Conservation (phyloP, 53 echinoderm and acorn worm genomes). For the Hippasteria phrygiana region DNA sequence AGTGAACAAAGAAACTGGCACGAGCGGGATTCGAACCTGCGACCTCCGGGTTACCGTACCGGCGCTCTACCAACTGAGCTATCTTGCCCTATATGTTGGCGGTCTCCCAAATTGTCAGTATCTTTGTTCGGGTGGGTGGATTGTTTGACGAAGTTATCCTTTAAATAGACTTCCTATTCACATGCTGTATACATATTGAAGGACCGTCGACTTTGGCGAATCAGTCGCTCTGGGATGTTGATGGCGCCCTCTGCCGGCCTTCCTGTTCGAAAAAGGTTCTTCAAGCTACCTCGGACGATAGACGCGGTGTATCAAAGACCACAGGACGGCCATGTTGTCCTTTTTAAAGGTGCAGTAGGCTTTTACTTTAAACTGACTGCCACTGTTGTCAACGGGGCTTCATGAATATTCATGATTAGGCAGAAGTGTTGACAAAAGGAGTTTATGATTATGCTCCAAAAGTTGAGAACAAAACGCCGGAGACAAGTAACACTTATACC, state of each 20-base stretch:
- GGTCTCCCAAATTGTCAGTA: too few relatives aligned
- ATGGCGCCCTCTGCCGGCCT: constrained; percentile 75
- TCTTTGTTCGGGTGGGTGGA: too few relatives aligned
- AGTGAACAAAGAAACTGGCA: too few relatives aligned
- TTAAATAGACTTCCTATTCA: not conserved
- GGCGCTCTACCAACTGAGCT: too few relatives aligned
- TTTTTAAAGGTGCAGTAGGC: constrained; percentile 76
- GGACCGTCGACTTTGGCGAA: constrained; percentile 84
- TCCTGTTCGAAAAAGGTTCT: constrained; percentile 70
- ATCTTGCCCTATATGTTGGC: too few relatives aligned
- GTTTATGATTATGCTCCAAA: too few relatives aligned
- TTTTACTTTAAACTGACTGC: not conserved
- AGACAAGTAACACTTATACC: too few relatives aligned
- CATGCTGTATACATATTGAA: constrained; percentile 12
- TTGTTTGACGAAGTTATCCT: too few relatives aligned
- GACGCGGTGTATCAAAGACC: constrained; percentile 80
- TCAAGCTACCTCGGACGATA: constrained; percentile 73
- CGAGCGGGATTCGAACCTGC: too few relatives aligned
- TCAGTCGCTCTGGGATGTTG: constrained; percentile 71
- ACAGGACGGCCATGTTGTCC: constrained; percentile 70
- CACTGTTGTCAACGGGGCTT: not conserved
- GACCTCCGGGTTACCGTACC: too few relatives aligned
- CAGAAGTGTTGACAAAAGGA: too few relatives aligned
- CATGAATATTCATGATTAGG: not conserved
- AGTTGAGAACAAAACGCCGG: too few relatives aligned